A percentile compares a stretch with the other conserved stretches of the same genome.
Evolutionary conservation across 2,888 invertebrate genomes (phyloP).

Genomic region (Leptarthrus brevirostris): DNA sequence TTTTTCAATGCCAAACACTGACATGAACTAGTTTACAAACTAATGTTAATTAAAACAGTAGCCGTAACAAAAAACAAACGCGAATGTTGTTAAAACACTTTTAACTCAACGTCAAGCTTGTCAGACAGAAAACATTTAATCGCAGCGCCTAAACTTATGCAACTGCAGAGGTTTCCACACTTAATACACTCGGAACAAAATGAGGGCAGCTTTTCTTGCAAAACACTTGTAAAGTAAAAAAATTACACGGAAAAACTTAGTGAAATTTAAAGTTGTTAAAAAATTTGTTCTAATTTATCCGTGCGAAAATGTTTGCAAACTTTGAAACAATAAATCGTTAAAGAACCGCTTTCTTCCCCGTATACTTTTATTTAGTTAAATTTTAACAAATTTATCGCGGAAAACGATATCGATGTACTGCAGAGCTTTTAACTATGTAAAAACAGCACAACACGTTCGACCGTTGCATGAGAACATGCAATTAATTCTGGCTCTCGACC

Average conservation of each 20-base stretch:
- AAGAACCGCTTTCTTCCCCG: neutral
- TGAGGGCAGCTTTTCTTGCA: no score
- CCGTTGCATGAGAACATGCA: constrained; percentile 49
- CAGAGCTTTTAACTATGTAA: constrained; percentile 24
- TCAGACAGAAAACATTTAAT: neutral
- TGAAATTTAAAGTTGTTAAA: no score
- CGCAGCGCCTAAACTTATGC: constrained; percentile 9
- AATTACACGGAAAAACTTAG: no score
- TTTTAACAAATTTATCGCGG: neutral
- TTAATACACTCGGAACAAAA: no score
- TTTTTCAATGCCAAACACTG: neutral
- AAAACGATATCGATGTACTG: constrained; percentile 21
- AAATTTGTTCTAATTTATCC: no score
- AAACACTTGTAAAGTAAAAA: no score
- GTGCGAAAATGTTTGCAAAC: no score
- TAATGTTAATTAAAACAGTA: neutral
- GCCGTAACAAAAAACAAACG: neutral
- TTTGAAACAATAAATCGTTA: no score
- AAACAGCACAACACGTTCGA: neutral
- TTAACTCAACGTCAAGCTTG: no score
- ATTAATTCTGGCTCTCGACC: constrained; percentile 32
- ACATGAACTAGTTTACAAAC: neutral
- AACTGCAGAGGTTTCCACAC: neutral
- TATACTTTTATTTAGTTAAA: constrained; percentile 1
- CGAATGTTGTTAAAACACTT: neutral